These are phyloP conservation scores for Alouatta palliata DNA, from an alignment of 2,113 vertebrate species.

Conservation along the genomic window DNA sequence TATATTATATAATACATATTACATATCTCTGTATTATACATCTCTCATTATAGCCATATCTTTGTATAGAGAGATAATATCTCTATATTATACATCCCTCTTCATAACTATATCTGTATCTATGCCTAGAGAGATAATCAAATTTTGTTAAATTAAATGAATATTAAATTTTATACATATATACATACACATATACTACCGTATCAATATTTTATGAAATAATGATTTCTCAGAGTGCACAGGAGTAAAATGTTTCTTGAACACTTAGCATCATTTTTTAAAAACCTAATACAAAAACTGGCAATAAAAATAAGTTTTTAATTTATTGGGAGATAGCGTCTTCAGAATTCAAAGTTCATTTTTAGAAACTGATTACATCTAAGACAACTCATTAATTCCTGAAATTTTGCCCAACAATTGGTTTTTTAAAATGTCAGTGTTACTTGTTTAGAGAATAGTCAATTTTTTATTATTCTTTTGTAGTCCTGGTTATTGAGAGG, in stretches of 20 bases:
- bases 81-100: too few species aligned
- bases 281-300: slow-evolving; percentile 8
- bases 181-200: neutral
- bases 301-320: neutral
- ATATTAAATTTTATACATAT: neutral
- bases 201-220: neutral
- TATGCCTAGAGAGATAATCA: neutral
- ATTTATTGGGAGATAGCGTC: neutral
- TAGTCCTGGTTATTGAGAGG: neutral
- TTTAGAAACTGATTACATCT: slow-evolving; percentile 12
- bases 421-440: neutral
- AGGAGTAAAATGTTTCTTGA: neutral
- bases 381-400: neutral
- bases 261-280: neutral
- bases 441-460: neutral
- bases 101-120: too few species aligned
- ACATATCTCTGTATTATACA: too few species aligned
- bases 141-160: neutral
- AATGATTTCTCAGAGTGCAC: neutral
- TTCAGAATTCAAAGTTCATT: slow-evolving; percentile 23
- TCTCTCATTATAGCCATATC: too few species aligned
- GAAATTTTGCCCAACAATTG: neutral
- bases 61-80: neutral
- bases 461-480: neutral
- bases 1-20: neutral